Percentiles rank a stretch among this genome's conserved stretches.
These are phyloP conservation scores for Acestrorhynchus altus DNA, from an alignment of 2,797 vertebrate species.

Conservation along the genomic window DNA sequence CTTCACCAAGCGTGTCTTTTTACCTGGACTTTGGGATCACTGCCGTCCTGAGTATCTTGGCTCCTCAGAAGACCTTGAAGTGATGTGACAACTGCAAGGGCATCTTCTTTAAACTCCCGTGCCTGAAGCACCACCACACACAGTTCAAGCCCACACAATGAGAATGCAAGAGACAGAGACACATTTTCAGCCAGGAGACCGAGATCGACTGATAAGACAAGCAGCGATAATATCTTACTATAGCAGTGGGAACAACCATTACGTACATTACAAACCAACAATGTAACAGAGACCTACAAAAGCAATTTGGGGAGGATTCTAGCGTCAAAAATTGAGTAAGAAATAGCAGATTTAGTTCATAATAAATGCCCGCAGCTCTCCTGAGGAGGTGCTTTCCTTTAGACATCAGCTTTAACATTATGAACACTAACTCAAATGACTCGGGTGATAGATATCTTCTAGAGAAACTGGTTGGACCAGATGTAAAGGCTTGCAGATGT, in stretches of 20 bases:
- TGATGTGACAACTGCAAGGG: slow-evolving; percentile 59
- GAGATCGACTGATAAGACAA: not conserved
- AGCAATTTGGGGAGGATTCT: too few species aligned
- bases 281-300: too few species aligned
- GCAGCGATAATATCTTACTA: too few species aligned
- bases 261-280: too few species aligned
- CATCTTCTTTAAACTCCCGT: slow-evolving; percentile 75
- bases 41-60: slow-evolving; percentile 51
- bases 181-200: not conserved
- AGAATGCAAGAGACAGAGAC: not conserved
- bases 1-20: slow-evolving; percentile 13
- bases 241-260: too few species aligned
- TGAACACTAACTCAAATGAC: not conserved
- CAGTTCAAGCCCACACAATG: slow-evolving; percentile 30
- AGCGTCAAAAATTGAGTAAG: too few species aligned
- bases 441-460: not conserved
- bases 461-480: not conserved
- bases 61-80: slow-evolving; percentile 64
- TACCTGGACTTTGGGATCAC: slow-evolving; percentile 75
- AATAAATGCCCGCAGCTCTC: too few species aligned
- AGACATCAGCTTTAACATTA: not conserved
- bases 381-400: too few species aligned
- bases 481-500: too few species aligned
- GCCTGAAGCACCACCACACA: slow-evolving; percentile 71
- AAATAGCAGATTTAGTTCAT: too few species aligned